Conservation (phyloP, 2,888 invertebrate species). For the Prosopocoilus inquinatus region DNA sequence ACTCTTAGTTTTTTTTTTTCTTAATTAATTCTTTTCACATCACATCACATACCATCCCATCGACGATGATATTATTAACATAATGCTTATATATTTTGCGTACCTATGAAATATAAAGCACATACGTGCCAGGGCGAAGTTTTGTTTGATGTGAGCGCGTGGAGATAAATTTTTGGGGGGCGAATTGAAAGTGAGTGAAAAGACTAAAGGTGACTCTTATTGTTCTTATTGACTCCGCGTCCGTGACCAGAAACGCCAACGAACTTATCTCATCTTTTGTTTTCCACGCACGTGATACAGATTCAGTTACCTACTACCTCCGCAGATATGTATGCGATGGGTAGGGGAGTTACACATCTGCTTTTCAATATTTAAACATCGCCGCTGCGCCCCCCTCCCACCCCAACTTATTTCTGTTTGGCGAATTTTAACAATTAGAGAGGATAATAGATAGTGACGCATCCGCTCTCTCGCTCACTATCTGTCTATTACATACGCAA, state of each 20-base stretch:
- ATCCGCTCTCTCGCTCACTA: too few relatives aligned
- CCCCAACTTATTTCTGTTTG: too few relatives aligned
- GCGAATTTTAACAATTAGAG: too few relatives aligned
- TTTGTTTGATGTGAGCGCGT: conserved; percentile 2
- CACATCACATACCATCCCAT: too few relatives aligned
- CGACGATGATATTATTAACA: too few relatives aligned
- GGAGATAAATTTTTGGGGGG: conserved; percentile 29
- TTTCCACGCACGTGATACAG: conserved; percentile 29
- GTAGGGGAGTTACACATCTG: conserved; percentile 17
- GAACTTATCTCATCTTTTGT: conserved; percentile 17
- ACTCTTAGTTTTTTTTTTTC: background rate
- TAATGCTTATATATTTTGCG: too few relatives aligned
- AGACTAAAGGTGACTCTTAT: conserved; percentile 36
- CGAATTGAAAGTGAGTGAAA: conserved; percentile 35
- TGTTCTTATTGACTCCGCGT: conserved; percentile 30
- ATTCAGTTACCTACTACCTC: conserved; percentile 29
- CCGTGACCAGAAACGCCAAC: conserved; percentile 25
- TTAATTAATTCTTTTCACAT: too few relatives aligned
- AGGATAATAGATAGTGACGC: too few relatives aligned
- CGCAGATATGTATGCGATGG: conserved; percentile 4
- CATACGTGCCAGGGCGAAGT: background rate
- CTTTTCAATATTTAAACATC: conserved; percentile 12
- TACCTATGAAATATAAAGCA: too few relatives aligned
- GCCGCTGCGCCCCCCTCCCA: too few relatives aligned
- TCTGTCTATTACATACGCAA: too few relatives aligned